Conservation (phyloP, 2,888 invertebrate species). For the Caenorhabditis panamensis region DNA sequence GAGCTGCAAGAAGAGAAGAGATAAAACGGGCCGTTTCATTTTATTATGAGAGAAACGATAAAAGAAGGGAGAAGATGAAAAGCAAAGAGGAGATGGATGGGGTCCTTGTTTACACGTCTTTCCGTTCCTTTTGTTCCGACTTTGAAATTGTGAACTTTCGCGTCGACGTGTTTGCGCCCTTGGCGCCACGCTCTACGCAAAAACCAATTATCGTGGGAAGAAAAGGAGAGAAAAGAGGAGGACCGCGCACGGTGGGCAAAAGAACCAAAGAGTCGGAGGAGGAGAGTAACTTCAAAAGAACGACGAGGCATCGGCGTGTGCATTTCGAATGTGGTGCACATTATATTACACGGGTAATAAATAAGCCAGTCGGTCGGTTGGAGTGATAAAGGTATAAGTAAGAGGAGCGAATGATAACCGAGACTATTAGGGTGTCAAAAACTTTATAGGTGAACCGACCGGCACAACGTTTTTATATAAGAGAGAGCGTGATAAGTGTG, state of each 20-base stretch:
- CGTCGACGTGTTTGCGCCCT: conserved; percentile 50
- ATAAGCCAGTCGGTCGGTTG: conserved; percentile 15
- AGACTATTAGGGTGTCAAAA: conserved; percentile 16
- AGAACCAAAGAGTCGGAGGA: neutral
- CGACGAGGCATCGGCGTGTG: neutral
- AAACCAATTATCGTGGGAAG: conserved; percentile 35
- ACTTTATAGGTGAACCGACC: conserved; percentile 19
- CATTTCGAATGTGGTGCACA: conserved; percentile 16
- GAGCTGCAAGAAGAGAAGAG: conserved; percentile 10
- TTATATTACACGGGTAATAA: conserved; percentile 26
- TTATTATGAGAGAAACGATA: conserved; percentile 30
- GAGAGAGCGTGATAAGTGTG: conserved; percentile 16
- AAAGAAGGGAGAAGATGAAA: conserved; percentile 15
- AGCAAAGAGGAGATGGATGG: neutral
- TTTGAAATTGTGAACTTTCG: conserved; percentile 45
- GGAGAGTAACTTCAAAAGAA: conserved; percentile 4
- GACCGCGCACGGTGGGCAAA: conserved; percentile 3
- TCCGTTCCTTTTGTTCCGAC: conserved; percentile 21
- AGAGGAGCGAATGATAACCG: conserved; percentile 10
- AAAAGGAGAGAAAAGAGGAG: neutral
- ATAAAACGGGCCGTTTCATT: conserved; percentile 7
- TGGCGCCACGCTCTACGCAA: conserved; percentile 40
- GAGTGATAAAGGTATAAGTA: neutral
- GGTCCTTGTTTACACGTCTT: conserved; percentile 28
- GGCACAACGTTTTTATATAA: conserved; percentile 11